Conservation (phyloP, 2,113 vertebrate genomes). For the Mobula hypostoma region DNA sequence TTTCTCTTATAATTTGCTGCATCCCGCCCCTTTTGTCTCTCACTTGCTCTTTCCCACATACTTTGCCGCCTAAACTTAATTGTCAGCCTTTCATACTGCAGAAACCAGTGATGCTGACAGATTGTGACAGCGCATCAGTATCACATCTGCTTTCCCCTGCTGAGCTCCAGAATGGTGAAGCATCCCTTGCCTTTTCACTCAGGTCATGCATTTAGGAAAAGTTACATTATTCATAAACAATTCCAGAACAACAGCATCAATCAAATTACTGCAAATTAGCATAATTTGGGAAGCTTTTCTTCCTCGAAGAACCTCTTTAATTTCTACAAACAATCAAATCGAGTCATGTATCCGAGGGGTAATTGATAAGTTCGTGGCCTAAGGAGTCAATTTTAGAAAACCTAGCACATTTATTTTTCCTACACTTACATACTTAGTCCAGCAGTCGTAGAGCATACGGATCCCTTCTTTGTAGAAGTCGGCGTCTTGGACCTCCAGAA, state of each 20-base stretch:
- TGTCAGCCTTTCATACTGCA: neutral
- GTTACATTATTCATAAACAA: neutral
- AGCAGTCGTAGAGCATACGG: no score
- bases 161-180: neutral
- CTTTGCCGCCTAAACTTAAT: neutral
- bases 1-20: neutral
- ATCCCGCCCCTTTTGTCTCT: neutral
- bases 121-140: neutral
- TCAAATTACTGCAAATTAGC: neutral
- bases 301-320: neutral
- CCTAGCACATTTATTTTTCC: no score
- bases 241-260: neutral
- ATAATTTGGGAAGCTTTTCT: neutral
- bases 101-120: neutral
- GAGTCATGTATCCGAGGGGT: neutral
- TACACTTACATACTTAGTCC: no score
- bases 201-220: neutral
- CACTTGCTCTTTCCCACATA: neutral
- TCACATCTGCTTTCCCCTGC: neutral
- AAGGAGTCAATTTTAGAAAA: no score
- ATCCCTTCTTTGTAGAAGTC: no score
- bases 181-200: neutral
- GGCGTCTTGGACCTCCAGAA: no score
- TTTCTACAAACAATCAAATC: neutral
- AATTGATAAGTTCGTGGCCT: no score